These are phyloP conservation scores for Onychomys arenicola DNA, from an alignment of 2,797 vertebrate species.

Conservation along the genomic window DNA sequence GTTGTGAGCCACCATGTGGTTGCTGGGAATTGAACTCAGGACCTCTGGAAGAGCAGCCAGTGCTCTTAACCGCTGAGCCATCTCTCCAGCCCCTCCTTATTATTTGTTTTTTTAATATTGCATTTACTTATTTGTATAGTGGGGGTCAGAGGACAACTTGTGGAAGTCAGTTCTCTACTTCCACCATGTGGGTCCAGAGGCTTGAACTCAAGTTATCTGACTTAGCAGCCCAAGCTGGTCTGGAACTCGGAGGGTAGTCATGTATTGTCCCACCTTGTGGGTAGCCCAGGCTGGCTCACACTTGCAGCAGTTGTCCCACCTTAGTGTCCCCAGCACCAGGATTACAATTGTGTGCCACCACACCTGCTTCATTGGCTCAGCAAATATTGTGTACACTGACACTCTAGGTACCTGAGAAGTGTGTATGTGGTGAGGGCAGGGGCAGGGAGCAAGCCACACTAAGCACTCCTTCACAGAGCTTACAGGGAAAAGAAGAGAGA, in stretches of 20 bases:
- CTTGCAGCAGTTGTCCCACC: neutral
- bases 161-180: neutral
- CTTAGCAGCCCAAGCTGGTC: neutral
- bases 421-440: neutral
- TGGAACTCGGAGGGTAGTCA: neutral
- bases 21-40: no score
- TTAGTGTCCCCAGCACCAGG: neutral
- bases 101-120: neutral
- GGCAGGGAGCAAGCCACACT: neutral
- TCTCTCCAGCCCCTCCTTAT: no score
- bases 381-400: neutral
- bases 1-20: no score
- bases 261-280: neutral
- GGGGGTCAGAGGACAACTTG: neutral
- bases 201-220: neutral
- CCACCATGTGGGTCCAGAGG: neutral
- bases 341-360: neutral
- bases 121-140: neutral
- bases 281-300: neutral
- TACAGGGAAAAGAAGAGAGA: neutral
- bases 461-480: neutral
- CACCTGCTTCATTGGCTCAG: neutral
- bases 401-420: neutral
- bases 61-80: no score
- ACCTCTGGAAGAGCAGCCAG: no score